phyloP scores from a whole-genome alignment of 2,113 vertebrate genomes.

The Oreochromis aureus region DNA sequence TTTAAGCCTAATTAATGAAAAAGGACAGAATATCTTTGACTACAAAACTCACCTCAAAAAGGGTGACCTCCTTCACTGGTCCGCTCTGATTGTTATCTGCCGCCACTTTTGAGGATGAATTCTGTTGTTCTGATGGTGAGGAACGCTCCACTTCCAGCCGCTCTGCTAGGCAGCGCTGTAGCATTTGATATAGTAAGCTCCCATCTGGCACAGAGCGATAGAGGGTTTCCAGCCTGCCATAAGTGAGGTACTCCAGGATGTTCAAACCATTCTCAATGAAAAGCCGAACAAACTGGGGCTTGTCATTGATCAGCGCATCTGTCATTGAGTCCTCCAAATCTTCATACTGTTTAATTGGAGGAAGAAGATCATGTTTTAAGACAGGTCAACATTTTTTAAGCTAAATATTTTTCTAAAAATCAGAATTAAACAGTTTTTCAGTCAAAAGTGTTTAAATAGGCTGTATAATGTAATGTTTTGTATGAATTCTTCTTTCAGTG shows the following conservation, averaged over 20 bases:
- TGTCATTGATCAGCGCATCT: too few species aligned
- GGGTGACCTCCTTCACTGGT: neutral
- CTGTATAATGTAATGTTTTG: too few species aligned
- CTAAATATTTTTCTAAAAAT: neutral
- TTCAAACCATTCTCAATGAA: neutral
- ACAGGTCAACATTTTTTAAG: rapidly evolving
- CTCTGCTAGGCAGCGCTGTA: too few species aligned
- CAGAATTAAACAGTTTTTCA: neutral
- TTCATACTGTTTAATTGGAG: too few species aligned
- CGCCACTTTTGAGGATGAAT: neutral
- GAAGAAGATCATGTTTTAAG: rapidly evolving
- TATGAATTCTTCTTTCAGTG: too few species aligned
- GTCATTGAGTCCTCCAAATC: too few species aligned
- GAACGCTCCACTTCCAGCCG: neutral
- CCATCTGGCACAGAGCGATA: too few species aligned
- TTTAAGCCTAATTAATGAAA: neutral
- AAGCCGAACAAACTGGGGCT: neutral
- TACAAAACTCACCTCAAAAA: rapidly evolving
- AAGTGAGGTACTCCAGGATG: too few species aligned
- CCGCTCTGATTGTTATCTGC: neutral
- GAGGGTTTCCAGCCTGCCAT: too few species aligned
- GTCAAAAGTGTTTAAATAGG: too few species aligned
- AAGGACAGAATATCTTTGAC: neutral
- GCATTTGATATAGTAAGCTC: too few species aligned
- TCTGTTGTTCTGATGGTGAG: neutral